These are phyloP conservation scores for Burhinus oedicnemus DNA, from an alignment of 2,113 vertebrate genomes.

Conservation along the genomic window DNA sequence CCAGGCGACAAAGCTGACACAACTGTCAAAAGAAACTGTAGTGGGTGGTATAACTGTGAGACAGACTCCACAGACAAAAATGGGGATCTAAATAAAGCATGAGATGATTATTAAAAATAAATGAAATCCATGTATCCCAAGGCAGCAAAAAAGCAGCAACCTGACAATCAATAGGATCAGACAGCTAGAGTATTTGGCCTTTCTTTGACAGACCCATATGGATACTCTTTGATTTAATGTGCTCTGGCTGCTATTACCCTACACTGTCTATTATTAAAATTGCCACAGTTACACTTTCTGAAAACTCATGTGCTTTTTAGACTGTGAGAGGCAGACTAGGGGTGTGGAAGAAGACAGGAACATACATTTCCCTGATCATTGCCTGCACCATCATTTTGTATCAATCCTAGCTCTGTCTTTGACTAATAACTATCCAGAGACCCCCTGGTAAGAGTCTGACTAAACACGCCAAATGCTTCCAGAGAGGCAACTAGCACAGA, in stretches of 20 bases:
- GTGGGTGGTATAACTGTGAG: not conserved
- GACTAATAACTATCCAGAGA: not conserved
- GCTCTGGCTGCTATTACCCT: not conserved
- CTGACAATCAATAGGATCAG: not conserved
- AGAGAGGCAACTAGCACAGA: not conserved
- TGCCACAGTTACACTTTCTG: not conserved
- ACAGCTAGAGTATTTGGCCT: not conserved
- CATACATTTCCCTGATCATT: not conserved
- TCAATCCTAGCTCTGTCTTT: not conserved
- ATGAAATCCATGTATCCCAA: not conserved
- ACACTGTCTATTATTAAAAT: not conserved
- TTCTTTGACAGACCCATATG: not conserved
- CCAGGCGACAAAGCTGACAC: not conserved
- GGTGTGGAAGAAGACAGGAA: not conserved
- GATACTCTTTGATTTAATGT: not conserved
- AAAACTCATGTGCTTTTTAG: not conserved
- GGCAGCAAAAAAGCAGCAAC: not conserved
- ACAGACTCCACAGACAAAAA: not conserved
- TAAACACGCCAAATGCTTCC: not conserved
- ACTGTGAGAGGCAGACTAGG: not conserved
- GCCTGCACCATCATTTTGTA: not conserved
- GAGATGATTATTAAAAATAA: not conserved
- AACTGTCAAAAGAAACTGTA: not conserved
- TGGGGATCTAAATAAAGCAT: not conserved
- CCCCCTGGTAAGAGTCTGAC: not conserved